Evolutionary conservation across 2,113 vertebrate genomes (phyloP), one percentile per base, ranked within the genome.

Genomic region (Polypterus senegalus): DNA sequence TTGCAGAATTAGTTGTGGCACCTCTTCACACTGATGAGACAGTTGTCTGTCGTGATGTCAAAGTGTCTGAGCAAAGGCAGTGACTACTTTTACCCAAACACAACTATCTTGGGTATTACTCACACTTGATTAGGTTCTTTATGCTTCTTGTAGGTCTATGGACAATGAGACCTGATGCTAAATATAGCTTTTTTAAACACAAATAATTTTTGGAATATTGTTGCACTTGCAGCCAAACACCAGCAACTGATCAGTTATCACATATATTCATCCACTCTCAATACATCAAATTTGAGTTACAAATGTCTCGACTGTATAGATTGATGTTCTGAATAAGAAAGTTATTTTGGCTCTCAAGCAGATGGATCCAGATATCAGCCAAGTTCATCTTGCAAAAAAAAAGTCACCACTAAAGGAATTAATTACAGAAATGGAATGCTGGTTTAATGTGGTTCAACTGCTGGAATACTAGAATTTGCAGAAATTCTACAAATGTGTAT

Each of bases 311-410:
- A 66, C 55, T 57, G 48, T 69, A 4, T 60, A 7, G 5, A 46
- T 65, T 63, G 70, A 72, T 67, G 67, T 70, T 55, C 48, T 70
- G 57, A 63, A 57, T 27, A 67, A 69, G 57, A 61, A 67, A 10
- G 60, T 43, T 3, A 46, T 58, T 27, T n/a, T 3, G 44, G 3
- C 3, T 51, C 49, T 49, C 60, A 61, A 43, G 60, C 60, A 61
- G 47, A 27, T 27, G 27, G 27, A 27, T 27, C 27, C 27, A 27
- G 27, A 27, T 27, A 27, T 2, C 27, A 27, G 27, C 2, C 27
- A 27, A 27, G 27, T 27, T 27, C 27, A 27, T 27, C 27, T 27
- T 27, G 27, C 27, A 27, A 27, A 27, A 27, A 27, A 27, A 27
- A 27, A 27, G 27, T 27, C 27, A 27, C 27, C 27, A 27, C 27